phyloP scores from a whole-genome alignment of 2,888 invertebrate genomes.

The Steinernema scapterisci region DNA sequence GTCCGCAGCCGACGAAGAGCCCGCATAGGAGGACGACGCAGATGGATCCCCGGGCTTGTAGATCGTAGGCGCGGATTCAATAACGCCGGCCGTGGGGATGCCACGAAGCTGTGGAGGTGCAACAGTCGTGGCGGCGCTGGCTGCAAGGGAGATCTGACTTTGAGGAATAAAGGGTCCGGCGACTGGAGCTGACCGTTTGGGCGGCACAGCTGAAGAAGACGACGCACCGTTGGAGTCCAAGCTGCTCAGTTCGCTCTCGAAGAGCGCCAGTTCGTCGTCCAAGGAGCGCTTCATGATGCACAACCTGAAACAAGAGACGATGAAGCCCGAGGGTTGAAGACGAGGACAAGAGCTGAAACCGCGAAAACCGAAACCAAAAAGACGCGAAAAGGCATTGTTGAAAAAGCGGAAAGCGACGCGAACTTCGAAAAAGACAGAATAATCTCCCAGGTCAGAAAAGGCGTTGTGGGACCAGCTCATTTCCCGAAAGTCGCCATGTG shows the following conservation, averaged over 20 bases:
- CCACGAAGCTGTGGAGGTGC: background rate
- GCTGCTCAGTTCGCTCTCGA: background rate
- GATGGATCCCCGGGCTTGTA: slow-evolving; percentile 21
- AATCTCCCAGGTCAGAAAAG: too few species aligned
- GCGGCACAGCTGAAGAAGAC: background rate
- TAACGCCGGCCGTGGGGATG: slow-evolving; percentile 31
- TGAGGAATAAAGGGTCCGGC: slow-evolving; percentile 2
- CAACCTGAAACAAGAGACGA: too few species aligned
- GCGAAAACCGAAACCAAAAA: too few species aligned
- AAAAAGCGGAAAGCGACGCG: too few species aligned
- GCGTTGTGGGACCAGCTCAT: too few species aligned
- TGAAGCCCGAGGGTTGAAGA: too few species aligned
- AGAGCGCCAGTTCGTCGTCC: slow-evolving; percentile 9
- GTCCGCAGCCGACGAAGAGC: background rate
- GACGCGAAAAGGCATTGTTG: too few species aligned
- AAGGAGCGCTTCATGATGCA: slow-evolving; percentile 12
- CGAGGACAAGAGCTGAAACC: too few species aligned
- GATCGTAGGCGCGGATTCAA: slow-evolving; percentile 41
- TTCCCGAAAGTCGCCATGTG: too few species aligned
- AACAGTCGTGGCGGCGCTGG: background rate
- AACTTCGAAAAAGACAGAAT: too few species aligned
- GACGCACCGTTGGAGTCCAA: background rate
- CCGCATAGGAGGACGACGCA: background rate
- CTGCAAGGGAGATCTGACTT: slow-evolving; percentile 1
- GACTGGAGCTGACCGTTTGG: slow-evolving; percentile 3